Evolutionary conservation across 1,140 invertebrate species (phyloP).

Genomic region (Adelges cooleyi): DNA sequence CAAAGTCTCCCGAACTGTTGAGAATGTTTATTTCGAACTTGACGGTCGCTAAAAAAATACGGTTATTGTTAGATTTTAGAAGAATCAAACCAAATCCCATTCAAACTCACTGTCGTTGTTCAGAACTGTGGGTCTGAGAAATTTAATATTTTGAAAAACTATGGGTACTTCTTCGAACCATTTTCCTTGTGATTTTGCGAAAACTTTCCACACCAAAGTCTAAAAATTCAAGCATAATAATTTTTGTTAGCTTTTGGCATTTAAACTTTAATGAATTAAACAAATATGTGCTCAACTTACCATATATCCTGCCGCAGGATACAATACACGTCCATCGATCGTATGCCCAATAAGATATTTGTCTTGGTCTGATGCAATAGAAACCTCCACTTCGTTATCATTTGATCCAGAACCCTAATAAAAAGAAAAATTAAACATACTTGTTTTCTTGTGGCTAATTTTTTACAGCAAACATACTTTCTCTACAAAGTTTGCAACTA

Average conservation of each 20-base stretch:
- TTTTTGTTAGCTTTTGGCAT: not conserved
- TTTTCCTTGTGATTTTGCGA: slow-evolving; percentile 65
- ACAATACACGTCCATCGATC: slow-evolving; percentile 85
- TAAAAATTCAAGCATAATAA: slow-evolving; percentile 35
- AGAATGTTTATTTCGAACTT: slow-evolving; percentile 79
- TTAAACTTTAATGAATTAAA: not conserved
- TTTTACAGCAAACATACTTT: not conserved
- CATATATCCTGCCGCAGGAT: slow-evolving; percentile 92
- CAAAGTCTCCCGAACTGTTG: slow-evolving; percentile 68
- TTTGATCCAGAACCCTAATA: slow-evolving; percentile 1
- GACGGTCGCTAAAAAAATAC: slow-evolving; percentile 42
- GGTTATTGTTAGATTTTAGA: too few species aligned
- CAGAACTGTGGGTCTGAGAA: slow-evolving; percentile 81
- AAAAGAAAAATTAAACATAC: not conserved
- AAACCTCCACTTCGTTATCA: not conserved
- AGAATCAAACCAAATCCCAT: not conserved
- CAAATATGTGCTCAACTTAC: slow-evolving; percentile 37
- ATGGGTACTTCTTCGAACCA: slow-evolving; percentile 69
- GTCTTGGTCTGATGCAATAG: slow-evolving; percentile 43
- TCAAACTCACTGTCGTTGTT: slow-evolving; percentile 50
- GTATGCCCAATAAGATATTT: slow-evolving; percentile 69
- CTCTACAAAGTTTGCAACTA: not conserved
- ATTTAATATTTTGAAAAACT: slow-evolving; percentile 71
- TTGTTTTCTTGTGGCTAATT: not conserved
- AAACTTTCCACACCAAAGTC: slow-evolving; percentile 78